Percentiles rank a stretch among this genome's conserved stretches.
Conservation (phyloP, 37 sponge, comb jelly and placozoan species). For the Aphrocallistes beatrix region DNA sequence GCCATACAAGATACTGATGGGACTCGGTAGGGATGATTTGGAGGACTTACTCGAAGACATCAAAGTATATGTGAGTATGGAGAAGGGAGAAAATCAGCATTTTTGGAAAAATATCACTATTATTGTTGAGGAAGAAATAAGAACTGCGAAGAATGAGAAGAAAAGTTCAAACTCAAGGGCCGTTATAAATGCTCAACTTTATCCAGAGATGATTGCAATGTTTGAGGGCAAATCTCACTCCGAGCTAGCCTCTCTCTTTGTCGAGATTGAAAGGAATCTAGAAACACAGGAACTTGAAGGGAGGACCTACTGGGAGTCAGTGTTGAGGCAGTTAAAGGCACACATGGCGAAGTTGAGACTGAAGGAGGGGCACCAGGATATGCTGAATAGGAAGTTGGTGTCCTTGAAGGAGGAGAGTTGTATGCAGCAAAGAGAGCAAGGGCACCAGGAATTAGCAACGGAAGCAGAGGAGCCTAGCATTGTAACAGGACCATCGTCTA, state of each 20-base stretch:
- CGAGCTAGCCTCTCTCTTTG: conserved; percentile 52
- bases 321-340: conserved; percentile 67
- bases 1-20: conserved; percentile 62
- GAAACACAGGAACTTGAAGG: neutral
- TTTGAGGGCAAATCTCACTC: conserved; percentile 75
- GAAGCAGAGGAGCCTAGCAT: neutral
- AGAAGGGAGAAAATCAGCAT: conserved; percentile 49
- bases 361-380: conserved; percentile 73
- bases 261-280: conserved; percentile 11
- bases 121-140: conserved; percentile 56
- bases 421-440: neutral
- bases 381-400: conserved; percentile 62
- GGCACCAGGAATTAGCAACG: too few species aligned
- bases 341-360: conserved; percentile 74
- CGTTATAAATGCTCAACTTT: conserved; percentile 71
- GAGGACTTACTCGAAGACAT: conserved; percentile 97
- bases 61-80: conserved; percentile 73
- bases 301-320: conserved; percentile 71
- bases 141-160: conserved; percentile 27
- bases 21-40: conserved; percentile 59
- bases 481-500: neutral
- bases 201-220: conserved; percentile 54
- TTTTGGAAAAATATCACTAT: conserved; percentile 66
- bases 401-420: conserved; percentile 48
- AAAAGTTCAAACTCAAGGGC: conserved; percentile 42